phyloP scores from a whole-genome alignment of 2,113 vertebrate genomes.

The Dasyprocta punctata region DNA sequence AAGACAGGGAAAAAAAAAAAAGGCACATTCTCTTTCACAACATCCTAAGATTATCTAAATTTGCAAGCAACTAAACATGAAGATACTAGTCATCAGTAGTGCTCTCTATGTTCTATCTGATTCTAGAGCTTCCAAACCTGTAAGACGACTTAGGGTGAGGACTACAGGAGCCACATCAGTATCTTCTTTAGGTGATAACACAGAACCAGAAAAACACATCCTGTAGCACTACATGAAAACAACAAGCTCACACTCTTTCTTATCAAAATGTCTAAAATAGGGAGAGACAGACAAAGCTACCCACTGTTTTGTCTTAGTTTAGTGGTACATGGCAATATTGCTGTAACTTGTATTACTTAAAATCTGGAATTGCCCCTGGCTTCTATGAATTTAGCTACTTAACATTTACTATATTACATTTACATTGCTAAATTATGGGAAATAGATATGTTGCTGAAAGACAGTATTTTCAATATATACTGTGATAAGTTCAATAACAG shows the following conservation, averaged over 20 bases:
- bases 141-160: background rate
- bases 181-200: background rate
- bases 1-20: background rate
- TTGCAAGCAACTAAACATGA: conserved; percentile 3
- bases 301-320: background rate
- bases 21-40: background rate
- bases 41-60: conserved; percentile 18
- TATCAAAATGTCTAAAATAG: conserved; percentile 19
- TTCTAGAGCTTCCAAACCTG: background rate
- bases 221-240: background rate
- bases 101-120: background rate
- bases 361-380: background rate
- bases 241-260: background rate
- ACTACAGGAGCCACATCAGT: background rate
- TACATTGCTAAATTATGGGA: background rate
- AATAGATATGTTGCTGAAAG: background rate
- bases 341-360: conserved; percentile 22
- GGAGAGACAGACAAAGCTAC: conserved; percentile 14
- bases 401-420: conserved; percentile 24
- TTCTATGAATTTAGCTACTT: background rate
- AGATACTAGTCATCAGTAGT: background rate
- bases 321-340: background rate
- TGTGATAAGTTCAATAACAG: background rate
- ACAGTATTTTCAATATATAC: conserved; percentile 25
- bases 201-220: background rate